A percentile compares a stretch with the other conserved stretches of the same genome.
phyloP scores from a whole-genome alignment of 2,888 invertebrate species.

The Euspilapteryx auroguttella region DNA sequence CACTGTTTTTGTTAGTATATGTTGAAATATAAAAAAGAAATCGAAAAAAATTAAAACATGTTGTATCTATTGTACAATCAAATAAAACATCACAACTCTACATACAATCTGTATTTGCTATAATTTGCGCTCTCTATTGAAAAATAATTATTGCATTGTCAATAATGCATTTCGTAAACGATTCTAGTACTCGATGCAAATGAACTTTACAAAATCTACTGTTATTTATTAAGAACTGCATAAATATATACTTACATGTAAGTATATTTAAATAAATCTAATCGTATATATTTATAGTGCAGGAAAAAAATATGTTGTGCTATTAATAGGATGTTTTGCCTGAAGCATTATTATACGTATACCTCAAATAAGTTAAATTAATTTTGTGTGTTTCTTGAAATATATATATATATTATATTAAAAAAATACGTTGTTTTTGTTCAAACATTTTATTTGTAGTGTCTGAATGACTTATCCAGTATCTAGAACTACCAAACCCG shows the following conservation, averaged over 20 bases:
- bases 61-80: constrained; percentile 11
- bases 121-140: constrained; percentile 4
- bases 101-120: constrained; percentile 10
- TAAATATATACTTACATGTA: background rate
- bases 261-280: background rate
- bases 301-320: constrained; percentile 21
- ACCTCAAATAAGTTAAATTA: constrained; percentile 55
- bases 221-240: too few relatives aligned
- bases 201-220: too few relatives aligned
- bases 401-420: constrained; percentile 33
- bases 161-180: too few relatives aligned
- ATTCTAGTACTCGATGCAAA: too few relatives aligned
- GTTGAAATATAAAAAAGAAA: constrained; percentile 17
- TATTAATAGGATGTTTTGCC: constrained; percentile 42
- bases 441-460: too few relatives aligned
- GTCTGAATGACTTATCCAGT: too few relatives aligned
- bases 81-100: constrained; percentile 25
- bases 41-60: constrained; percentile 5
- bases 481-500: too few relatives aligned
- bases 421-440: constrained; percentile 27
- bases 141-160: too few relatives aligned
- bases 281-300: background rate
- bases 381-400: constrained; percentile 44
- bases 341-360: constrained; percentile 28
- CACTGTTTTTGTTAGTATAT: constrained; percentile 31